Evolutionary conservation across 2,888 invertebrate species (phyloP).

Genomic region (Muschampia staudingeri): DNA sequence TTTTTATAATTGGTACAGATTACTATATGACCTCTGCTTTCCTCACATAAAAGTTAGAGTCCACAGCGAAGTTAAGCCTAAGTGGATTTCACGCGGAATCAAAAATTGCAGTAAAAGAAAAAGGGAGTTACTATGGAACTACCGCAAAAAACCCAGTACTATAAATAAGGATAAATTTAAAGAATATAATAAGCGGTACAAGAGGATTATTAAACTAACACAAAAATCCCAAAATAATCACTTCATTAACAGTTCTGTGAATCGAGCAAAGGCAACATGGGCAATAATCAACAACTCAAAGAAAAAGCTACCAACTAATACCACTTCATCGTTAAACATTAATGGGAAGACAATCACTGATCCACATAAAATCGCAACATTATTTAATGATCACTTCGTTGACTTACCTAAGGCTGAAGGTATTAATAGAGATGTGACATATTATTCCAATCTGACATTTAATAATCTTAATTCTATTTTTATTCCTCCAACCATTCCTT

Average conservation of each 20-base stretch:
- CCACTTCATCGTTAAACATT: background rate
- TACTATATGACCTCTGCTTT: background rate
- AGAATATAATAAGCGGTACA: background rate
- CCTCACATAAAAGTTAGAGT: background rate
- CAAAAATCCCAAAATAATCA: constrained; percentile 23
- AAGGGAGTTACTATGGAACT: background rate
- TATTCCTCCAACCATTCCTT: background rate
- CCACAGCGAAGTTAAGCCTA: background rate
- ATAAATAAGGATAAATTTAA: background rate
- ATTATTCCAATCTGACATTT: background rate
- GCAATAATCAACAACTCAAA: background rate
- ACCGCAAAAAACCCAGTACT: background rate
- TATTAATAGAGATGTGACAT: too few species aligned
- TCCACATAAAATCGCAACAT: background rate
- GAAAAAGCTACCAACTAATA: background rate
- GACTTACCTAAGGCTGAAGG: background rate
- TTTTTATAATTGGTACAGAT: background rate
- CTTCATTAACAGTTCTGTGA: constrained; percentile 2
- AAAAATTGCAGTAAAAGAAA: background rate
- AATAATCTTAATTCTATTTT: constrained; percentile 15
- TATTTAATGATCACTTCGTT: constrained; percentile 6
- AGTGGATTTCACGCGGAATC: background rate
- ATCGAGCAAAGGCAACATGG: constrained; percentile 19
- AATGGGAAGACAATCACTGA: background rate
- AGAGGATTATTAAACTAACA: constrained; percentile 14